Conservation (phyloP, 2,888 invertebrate genomes). For the Seira ritae region DNA sequence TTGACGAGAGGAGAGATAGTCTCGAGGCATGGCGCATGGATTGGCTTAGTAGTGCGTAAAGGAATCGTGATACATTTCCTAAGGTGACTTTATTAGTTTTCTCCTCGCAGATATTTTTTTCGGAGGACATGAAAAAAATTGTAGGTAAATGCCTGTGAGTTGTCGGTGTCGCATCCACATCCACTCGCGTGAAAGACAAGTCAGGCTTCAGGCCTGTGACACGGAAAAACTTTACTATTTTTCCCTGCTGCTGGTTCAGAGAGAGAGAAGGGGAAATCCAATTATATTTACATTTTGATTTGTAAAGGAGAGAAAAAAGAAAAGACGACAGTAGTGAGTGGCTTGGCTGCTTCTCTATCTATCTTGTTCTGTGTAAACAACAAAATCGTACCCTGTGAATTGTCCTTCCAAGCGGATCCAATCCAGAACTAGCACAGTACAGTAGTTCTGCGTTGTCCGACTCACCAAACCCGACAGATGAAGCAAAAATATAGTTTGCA, state of each 20-base stretch:
- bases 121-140: background rate
- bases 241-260: slow-evolving; percentile 44
- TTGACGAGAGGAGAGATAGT: no score
- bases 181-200: slow-evolving; percentile 24
- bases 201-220: no score
- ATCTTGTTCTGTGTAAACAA: no score
- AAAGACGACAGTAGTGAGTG: no score
- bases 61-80: background rate
- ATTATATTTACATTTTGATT: slow-evolving; percentile 67
- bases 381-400: no score
- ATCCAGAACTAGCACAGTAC: no score
- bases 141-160: background rate
- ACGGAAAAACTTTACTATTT: slow-evolving; percentile 36
- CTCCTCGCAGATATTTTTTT: background rate
- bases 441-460: no score
- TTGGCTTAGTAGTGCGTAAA: background rate
- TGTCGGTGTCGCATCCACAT: background rate
- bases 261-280: slow-evolving; percentile 52
- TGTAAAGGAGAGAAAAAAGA: background rate
- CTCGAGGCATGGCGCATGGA: background rate
- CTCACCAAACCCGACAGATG: no score
- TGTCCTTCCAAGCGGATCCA: no score
- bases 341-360: no score
- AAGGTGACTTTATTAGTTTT: background rate
- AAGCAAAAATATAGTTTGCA: no score